These are phyloP conservation scores for Psittacula echo DNA, from an alignment of 2,797 vertebrate genomes.

Conservation along the genomic window DNA sequence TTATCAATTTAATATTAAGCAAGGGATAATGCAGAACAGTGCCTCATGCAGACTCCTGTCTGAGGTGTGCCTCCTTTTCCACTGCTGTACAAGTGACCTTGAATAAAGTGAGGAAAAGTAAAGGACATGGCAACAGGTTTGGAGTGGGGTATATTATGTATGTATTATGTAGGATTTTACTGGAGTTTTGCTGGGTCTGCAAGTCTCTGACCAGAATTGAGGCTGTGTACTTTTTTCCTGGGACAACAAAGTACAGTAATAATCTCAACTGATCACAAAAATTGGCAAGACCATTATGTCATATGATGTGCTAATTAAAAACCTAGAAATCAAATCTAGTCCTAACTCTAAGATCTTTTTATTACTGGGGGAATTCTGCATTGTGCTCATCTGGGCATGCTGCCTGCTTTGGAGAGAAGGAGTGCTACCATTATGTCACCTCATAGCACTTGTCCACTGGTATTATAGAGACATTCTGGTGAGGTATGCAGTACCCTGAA, in stretches of 20 bases:
- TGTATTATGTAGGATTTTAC: background rate
- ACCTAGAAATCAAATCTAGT: background rate
- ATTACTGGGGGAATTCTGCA: background rate
- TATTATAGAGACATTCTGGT: conserved; percentile 15
- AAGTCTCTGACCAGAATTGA: background rate
- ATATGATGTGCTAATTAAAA: background rate
- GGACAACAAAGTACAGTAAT: background rate
- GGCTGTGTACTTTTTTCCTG: background rate
- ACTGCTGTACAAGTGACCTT: background rate
- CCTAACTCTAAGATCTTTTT: background rate
- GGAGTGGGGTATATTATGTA: background rate
- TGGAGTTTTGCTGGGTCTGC: background rate
- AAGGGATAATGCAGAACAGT: background rate
- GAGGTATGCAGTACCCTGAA: background rate
- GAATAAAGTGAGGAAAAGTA: background rate
- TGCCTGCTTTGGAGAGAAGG: background rate
- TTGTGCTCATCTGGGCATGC: background rate
- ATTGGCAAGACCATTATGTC: background rate
- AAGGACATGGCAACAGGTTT: background rate
- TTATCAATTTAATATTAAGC: background rate
- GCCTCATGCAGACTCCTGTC: background rate
- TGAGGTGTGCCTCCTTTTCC: background rate
- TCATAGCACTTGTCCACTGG: background rate
- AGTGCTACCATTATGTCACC: background rate
- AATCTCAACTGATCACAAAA: background rate